phyloP scores from a whole-genome alignment of 2,113 vertebrate genomes.

The Leptodactylus fuscus region DNA sequence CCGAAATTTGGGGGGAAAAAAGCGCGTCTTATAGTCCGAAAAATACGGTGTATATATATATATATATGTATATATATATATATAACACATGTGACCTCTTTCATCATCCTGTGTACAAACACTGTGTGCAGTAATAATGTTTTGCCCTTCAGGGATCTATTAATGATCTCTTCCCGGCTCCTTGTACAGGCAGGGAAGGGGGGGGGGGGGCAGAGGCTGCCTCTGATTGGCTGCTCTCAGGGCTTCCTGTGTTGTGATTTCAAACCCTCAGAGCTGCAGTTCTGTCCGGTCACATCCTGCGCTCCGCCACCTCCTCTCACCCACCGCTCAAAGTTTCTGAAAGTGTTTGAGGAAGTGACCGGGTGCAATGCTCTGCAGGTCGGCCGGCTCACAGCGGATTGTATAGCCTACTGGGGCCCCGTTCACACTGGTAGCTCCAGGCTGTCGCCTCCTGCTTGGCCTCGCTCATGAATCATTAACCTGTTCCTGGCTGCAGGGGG shows the following conservation, averaged over 20 bases:
- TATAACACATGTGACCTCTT: not conserved
- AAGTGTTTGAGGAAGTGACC: slow-evolving; percentile 49
- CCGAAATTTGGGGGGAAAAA: no score
- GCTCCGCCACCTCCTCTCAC: not conserved
- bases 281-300: not conserved
- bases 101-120: not conserved
- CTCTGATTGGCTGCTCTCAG: not conserved
- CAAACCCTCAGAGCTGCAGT: slow-evolving; percentile 41
- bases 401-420: no score
- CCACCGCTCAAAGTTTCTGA: no score
- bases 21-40: no score
- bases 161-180: not conserved
- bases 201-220: not conserved
- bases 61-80: no score
- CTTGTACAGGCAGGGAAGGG: slow-evolving; percentile 29
- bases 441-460: no score
- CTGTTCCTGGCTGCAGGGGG: no score
- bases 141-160: not conserved
- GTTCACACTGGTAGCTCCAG: no score
- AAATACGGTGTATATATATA: no score
- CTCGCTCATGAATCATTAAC: no score
- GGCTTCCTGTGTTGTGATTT: slow-evolving; percentile 86
- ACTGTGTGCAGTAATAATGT: no score
- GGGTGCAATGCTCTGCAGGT: not conserved
- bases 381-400: no score